These are phyloP conservation scores for Ectemnius cavifrons DNA, from an alignment of 2,888 invertebrate genomes.

Conservation along the genomic window DNA sequence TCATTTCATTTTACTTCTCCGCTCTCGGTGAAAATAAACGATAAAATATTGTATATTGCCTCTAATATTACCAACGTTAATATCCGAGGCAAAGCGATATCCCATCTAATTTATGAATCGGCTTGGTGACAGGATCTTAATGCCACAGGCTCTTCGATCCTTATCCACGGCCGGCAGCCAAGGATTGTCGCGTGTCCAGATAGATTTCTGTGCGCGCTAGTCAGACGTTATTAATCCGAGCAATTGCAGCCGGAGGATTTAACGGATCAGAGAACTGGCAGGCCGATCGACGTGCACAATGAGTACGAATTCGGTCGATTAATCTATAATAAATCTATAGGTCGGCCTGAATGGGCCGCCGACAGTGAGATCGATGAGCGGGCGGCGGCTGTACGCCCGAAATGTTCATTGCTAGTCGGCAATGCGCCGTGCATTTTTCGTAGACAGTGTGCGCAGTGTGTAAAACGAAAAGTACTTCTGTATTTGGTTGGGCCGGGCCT, in stretches of 20 bases:
- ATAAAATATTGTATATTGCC: too few species aligned
- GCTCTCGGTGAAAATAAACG: too few species aligned
- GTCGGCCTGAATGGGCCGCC: background rate
- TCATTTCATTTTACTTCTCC: too few species aligned
- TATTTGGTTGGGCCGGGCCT: background rate
- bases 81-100: background rate
- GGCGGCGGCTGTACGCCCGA: too few species aligned
- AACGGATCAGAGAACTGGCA: conserved; percentile 10
- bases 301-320: conserved; percentile 38
- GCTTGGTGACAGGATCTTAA: conserved; percentile 15
- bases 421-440: too few species aligned
- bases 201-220: conserved; percentile 23
- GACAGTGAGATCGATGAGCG: background rate
- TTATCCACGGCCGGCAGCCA: conserved; percentile 9
- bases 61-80: background rate
- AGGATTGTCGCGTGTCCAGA: conserved; percentile 29
- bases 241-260: conserved; percentile 33
- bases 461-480: conserved; percentile 2
- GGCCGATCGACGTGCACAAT: conserved; percentile 18
- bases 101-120: conserved; percentile 6
- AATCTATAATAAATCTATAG: conserved; percentile 15
- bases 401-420: too few species aligned
- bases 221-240: conserved; percentile 35
- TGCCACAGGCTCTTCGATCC: background rate
- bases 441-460: background rate